A percentile compares a stretch with the other conserved stretches of the same genome.
These are phyloP conservation scores for Drosophila ogumai DNA, from an alignment of 1,140 invertebrate species.

Conservation along the genomic window DNA sequence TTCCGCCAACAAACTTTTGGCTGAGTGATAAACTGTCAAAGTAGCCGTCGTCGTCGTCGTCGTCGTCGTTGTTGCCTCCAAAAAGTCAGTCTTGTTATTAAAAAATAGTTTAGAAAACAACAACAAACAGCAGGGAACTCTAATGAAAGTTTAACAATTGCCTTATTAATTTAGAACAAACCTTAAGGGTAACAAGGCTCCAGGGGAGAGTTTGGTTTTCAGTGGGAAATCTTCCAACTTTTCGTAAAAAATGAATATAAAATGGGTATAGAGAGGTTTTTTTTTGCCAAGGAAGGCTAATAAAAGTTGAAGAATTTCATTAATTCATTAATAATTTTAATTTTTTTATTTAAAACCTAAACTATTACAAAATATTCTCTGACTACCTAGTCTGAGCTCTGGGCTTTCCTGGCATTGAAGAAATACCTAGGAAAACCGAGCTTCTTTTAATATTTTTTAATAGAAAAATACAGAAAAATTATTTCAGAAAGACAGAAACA, in stretches of 20 bases:
- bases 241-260: background rate
- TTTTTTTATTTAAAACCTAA: no score
- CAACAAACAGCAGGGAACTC: background rate
- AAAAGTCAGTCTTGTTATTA: slow-evolving; percentile 10
- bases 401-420: no score
- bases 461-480: no score
- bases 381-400: no score
- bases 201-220: rapidly evolving
- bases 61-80: background rate
- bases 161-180: background rate
- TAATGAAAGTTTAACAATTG: background rate
- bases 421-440: no score
- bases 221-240: background rate
- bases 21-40: slow-evolving; percentile 33
- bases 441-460: no score
- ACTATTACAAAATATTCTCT: no score
- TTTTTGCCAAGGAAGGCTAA: no score
- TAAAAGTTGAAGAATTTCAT: no score
- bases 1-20: slow-evolving; percentile 18
- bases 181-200: background rate
- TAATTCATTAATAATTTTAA: no score
- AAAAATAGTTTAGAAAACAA: slow-evolving; percentile 14
- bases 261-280: background rate
- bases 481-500: no score
- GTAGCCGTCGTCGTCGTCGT: background rate